A percentile compares a stretch with the other conserved stretches of the same genome.
Conservation (phyloP, 1,140 invertebrate genomes). For the Cydia splendana region DNA sequence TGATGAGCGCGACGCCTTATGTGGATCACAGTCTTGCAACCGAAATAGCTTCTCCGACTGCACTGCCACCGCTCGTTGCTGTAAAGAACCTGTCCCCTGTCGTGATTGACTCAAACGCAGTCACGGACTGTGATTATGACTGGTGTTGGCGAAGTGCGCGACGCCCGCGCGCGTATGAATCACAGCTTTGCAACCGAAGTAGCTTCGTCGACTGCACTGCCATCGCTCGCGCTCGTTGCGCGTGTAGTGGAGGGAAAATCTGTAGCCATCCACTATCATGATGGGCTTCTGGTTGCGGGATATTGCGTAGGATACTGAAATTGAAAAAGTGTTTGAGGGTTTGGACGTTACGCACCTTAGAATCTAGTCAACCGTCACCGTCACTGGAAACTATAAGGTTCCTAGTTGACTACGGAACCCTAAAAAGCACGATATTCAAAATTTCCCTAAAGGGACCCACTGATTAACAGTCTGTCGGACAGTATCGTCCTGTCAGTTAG, state of each 20-base stretch:
- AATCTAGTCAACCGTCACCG: neutral
- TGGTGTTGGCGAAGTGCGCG: slow-evolving; percentile 44
- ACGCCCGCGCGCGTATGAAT: slow-evolving; percentile 50
- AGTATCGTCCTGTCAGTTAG: too few species aligned
- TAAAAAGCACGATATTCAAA: too few species aligned
- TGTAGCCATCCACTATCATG: slow-evolving; percentile 59
- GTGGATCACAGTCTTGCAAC: neutral
- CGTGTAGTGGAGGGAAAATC: slow-evolving; percentile 58
- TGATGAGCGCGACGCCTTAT: too few species aligned
- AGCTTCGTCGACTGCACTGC: slow-evolving; percentile 62
- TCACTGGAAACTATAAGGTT: too few species aligned
- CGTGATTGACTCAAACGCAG: neutral
- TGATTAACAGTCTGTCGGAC: too few species aligned
- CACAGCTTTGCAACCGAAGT: slow-evolving; percentile 65
- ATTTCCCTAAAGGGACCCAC: too few species aligned
- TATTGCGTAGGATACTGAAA: slow-evolving; percentile 55
- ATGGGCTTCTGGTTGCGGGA: slow-evolving; percentile 57
- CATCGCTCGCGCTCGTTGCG: slow-evolving; percentile 57
- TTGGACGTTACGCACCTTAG: neutral
- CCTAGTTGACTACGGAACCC: too few species aligned
- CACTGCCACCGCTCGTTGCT: neutral
- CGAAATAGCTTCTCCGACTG: neutral
- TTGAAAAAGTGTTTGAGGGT: slow-evolving; percentile 33
- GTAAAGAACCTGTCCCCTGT: neutral
- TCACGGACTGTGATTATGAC: slow-evolving; percentile 56